These are phyloP conservation scores for Premnoplex brunnescens DNA, from an alignment of 2,797 vertebrate species.

Conservation along the genomic window DNA sequence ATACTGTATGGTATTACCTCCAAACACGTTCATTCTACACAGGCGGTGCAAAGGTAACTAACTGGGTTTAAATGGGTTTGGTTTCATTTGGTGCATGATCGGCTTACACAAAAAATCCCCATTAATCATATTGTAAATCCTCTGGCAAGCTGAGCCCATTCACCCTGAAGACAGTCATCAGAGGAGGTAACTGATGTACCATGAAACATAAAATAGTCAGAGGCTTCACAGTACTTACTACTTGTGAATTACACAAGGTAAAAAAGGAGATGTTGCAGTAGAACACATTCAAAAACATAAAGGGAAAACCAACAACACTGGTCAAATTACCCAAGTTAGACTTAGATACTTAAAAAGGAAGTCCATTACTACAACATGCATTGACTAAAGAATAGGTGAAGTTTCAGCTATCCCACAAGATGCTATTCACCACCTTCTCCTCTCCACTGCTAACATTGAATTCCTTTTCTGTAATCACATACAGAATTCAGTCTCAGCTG, in stretches of 20 bases:
- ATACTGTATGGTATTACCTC: not conserved
- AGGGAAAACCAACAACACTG: not conserved
- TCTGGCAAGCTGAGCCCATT: constrained; percentile 1
- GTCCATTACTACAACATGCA: not conserved
- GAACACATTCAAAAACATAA: not conserved
- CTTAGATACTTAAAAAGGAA: not conserved
- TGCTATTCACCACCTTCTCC: not conserved
- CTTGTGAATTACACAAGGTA: not conserved
- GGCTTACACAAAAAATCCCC: not conserved
- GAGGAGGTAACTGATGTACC: constrained; percentile 1
- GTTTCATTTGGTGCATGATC: constrained; percentile 17
- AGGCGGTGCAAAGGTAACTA: not conserved
- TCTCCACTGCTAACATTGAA: not conserved
- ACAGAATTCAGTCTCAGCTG: not conserved
- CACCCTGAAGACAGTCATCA: constrained; percentile 22
- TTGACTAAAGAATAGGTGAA: not conserved
- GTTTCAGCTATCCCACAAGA: not conserved
- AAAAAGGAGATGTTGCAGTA: not conserved
- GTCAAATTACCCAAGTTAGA: not conserved
- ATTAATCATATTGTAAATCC: constrained; percentile 22
- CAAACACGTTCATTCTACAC: not conserved
- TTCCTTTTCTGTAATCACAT: not conserved
- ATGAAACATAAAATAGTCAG: not conserved
- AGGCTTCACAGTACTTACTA: not conserved
- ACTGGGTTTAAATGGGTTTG: not conserved